Conservation (phyloP, 2,888 invertebrate genomes). For the Ormyrus thymus region DNA sequence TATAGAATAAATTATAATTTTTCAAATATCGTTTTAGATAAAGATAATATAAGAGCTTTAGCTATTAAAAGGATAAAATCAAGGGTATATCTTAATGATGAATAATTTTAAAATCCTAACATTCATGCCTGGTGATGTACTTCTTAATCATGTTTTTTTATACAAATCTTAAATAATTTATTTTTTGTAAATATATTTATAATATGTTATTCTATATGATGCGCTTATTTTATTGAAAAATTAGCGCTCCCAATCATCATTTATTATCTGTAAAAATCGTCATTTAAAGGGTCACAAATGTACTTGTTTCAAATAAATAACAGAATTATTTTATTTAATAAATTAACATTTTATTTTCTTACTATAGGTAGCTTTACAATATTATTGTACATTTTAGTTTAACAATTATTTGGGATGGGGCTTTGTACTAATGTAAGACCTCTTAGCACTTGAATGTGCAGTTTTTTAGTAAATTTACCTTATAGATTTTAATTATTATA, state of each 20-base stretch:
- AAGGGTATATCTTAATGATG: constrained; percentile 48
- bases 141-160: neutral
- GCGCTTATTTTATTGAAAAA: too few relatives aligned
- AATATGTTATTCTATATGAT: neutral
- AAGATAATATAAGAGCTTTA: constrained; percentile 67
- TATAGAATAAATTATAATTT: constrained; percentile 21
- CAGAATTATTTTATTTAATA: too few relatives aligned
- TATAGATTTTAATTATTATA: neutral
- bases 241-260: too few relatives aligned
- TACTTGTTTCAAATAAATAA: too few relatives aligned
- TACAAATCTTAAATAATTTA: neutral
- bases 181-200: constrained; percentile 37
- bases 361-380: too few relatives aligned
- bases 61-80: constrained; percentile 53
- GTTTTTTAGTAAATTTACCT: neutral
- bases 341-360: too few relatives aligned
- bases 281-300: too few relatives aligned
- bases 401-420: too few relatives aligned
- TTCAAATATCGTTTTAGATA: constrained; percentile 76
- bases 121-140: neutral
- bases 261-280: too few relatives aligned
- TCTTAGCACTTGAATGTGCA: too few relatives aligned
- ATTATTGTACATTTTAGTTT: too few relatives aligned
- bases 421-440: too few relatives aligned
- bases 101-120: neutral